These are phyloP conservation scores for Lates calcarifer DNA, from an alignment of 2,113 vertebrate species.

Conservation along the genomic window DNA sequence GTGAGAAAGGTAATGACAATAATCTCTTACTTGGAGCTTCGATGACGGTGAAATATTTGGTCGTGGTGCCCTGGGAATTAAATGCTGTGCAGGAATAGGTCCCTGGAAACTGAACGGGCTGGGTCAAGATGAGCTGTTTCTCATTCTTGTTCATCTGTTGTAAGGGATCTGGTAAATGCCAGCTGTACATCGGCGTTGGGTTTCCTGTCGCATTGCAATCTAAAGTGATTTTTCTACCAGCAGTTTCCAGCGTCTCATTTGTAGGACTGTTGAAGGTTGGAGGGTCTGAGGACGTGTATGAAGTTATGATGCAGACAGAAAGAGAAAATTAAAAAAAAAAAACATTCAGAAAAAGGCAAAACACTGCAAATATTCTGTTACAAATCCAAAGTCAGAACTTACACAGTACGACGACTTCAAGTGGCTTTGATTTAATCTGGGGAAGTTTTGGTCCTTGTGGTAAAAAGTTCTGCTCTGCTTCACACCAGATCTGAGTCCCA, in stretches of 20 bases:
- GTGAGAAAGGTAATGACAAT: not conserved
- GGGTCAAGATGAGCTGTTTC: constrained; percentile 18
- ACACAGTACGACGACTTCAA: constrained; percentile 60
- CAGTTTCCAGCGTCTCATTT: constrained; percentile 52
- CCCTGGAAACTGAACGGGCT: constrained; percentile 41
- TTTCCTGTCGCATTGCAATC: constrained; percentile 77
- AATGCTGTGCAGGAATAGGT: constrained; percentile 73
- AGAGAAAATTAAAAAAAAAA: not conserved
- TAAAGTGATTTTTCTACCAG: constrained; percentile 25
- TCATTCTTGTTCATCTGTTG: not conserved
- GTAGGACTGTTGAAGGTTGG: constrained; percentile 47
- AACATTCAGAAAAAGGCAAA: not conserved
- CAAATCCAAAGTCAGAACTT: constrained; percentile 41
- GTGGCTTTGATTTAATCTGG: not conserved
- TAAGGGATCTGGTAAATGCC: constrained; percentile 24
- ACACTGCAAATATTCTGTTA: not conserved
- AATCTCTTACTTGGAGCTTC: constrained; percentile 60
- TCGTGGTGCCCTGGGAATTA: constrained; percentile 29
- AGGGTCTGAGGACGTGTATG: constrained; percentile 64
- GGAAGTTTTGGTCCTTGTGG: not conserved
- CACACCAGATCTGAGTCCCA: constrained; percentile 69
- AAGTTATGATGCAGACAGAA: not conserved
- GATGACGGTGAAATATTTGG: constrained; percentile 71
- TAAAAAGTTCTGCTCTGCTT: constrained; percentile 63
- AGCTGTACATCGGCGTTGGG: constrained; percentile 66